Conservation (phyloP, 2,113 vertebrate species). For the Dromiciops gliroides region DNA sequence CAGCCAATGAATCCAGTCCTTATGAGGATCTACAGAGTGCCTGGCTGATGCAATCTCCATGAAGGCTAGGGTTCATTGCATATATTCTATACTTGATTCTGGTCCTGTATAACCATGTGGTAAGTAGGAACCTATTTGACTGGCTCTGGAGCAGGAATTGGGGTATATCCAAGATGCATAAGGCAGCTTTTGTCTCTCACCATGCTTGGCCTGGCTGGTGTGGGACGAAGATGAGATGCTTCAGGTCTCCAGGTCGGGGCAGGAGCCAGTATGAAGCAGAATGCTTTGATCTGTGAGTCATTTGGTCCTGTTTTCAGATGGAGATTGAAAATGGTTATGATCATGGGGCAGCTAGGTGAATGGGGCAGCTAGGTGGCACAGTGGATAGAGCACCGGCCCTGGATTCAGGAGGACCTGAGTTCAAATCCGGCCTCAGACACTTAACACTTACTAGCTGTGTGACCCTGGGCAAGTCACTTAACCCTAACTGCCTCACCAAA, state of each 20-base stretch:
- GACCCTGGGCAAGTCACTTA: too few relatives aligned
- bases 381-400: too few relatives aligned
- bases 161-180: neutral
- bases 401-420: too few relatives aligned
- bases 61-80: neutral
- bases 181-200: neutral
- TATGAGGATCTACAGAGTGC: neutral
- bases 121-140: neutral
- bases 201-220: neutral
- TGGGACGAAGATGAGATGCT: neutral
- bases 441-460: too few relatives aligned
- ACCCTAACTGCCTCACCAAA: too few relatives aligned
- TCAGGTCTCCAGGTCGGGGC: neutral
- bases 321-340: neutral
- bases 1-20: neutral
- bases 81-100: neutral
- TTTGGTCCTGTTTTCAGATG: neutral
- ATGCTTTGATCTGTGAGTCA: neutral
- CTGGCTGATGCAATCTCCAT: neutral
- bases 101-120: neutral
- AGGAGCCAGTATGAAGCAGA: neutral
- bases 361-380: too few relatives aligned
- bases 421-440: too few relatives aligned
- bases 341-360: too few relatives aligned
- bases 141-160: neutral